Evolutionary conservation across 1,140 invertebrate species (phyloP), one percentile per base, ranked within the genome.

Genomic region (Leguminivora glycinivorella): DNA sequence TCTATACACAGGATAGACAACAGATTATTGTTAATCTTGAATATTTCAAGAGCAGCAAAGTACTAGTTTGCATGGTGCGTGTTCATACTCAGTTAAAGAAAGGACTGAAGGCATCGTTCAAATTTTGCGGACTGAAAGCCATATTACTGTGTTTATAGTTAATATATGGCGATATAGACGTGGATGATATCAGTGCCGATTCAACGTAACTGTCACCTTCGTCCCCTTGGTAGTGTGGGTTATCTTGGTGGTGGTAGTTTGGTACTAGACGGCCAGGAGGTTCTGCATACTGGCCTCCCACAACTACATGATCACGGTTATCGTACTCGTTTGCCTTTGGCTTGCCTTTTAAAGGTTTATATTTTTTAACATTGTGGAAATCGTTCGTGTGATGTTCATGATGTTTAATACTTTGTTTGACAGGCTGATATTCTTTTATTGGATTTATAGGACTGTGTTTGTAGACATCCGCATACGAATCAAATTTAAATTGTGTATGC

Each of bases 61-160:
- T 17, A 52, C 47, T n/a, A n/a, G n/a, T n/a, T 19, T 66, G 5
- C 31, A 31, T 68, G 58, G 66, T 71, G 58, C 52, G 43, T 40
- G 34, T 31, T 22, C 25, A 34, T 60, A 72, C 12, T 52, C 47
- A 52, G 22, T 52, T 52, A 4, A 22, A 9, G n/a, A 52, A 52
- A 0, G 47, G 47, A 10, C 89, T 90, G 76, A 92, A 92, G 68
- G 83, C 92, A 74, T 92, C 91, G 58, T 92, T 92, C 38, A 92
- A 71, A 73, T 92, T 92, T 77, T 92, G 92, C 29, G 92, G 92
- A 78, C 87, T 92, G 68, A 92, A 92, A 22, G 92, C 92, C 82
- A 92, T 79, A 73, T 92, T 92, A 67, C 90, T 88, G 68, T 91
- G 82, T 71, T 90, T 92, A 73, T 92, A 92, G 74, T 92, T 92